Evolutionary conservation across 2,113 vertebrate genomes (phyloP).

Genomic region (Motacilla alba): DNA sequence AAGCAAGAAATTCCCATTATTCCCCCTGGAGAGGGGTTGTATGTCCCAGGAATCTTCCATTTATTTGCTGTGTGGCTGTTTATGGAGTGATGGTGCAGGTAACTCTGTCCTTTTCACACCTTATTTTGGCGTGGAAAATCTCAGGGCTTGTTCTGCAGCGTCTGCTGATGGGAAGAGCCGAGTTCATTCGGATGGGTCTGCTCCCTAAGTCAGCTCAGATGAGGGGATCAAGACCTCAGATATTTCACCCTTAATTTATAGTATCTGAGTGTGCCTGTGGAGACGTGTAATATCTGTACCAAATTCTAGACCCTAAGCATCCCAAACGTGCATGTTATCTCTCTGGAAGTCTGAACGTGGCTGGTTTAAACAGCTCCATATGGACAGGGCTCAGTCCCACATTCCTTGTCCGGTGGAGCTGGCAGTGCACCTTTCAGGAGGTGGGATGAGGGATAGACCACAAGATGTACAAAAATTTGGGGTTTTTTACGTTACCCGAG

Average conservation of each 20-base stretch:
- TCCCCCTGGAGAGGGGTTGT: neutral
- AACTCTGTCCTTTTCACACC: neutral
- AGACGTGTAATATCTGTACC: slow-evolving; percentile 20
- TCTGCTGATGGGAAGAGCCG: neutral
- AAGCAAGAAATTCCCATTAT: neutral
- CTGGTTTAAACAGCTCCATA: slow-evolving; percentile 54
- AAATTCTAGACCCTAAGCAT: slow-evolving; percentile 41
- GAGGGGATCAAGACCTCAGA: slow-evolving; percentile 38
- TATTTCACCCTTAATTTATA: slow-evolving; percentile 51
- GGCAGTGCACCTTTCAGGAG: neutral
- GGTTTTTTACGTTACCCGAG: accelerated
- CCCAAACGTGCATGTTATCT: slow-evolving; percentile 49
- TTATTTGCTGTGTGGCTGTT: neutral
- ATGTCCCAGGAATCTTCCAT: neutral
- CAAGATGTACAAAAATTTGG: neutral
- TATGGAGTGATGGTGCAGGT: neutral
- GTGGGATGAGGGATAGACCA: neutral
- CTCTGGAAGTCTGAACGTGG: neutral
- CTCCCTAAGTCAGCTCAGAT: slow-evolving; percentile 2
- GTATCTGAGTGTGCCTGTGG: neutral
- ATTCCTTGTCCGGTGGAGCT: slow-evolving; percentile 19
- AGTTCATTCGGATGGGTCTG: neutral
- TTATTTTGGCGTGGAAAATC: neutral
- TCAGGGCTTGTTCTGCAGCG: neutral
- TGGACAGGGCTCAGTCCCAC: slow-evolving; percentile 24